Percentiles rank a stretch among this genome's conserved stretches.
These are phyloP conservation scores for Hypanus sabinus DNA, from an alignment of 2,113 vertebrate genomes.

Conservation along the genomic window DNA sequence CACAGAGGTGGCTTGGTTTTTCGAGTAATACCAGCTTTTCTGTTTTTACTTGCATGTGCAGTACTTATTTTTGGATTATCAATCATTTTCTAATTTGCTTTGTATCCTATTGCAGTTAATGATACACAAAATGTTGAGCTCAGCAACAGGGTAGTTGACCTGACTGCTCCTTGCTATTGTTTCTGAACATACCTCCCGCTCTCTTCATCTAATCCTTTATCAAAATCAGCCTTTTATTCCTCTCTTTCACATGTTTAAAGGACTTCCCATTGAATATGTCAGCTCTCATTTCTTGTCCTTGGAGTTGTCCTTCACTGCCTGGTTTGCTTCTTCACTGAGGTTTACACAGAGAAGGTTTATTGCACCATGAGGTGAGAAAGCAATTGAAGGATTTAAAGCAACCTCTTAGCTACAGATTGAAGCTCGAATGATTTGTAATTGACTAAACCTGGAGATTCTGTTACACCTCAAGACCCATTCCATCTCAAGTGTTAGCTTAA, in stretches of 20 bases:
- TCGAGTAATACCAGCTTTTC: no score
- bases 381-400: conserved; percentile 7
- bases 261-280: not conserved
- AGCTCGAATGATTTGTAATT: conserved; percentile 7
- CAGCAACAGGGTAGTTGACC: not conserved
- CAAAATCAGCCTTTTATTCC: not conserved
- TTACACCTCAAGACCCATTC: conserved; percentile 10
- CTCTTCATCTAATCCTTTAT: not conserved
- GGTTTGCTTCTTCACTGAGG: not conserved
- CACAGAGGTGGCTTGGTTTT: no score
- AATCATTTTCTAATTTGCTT: not conserved
- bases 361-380: not conserved
- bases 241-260: not conserved
- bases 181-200: not conserved
- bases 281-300: not conserved
- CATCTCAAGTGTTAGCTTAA: not conserved
- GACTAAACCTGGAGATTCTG: conserved; percentile 3
- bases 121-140: not conserved
- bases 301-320: not conserved
- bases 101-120: not conserved
- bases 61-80: no score
- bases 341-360: not conserved
- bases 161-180: not conserved
- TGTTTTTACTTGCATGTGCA: no score
- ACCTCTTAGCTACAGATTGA: conserved; percentile 6